These are phyloP conservation scores for Paramormyrops kingsleyae DNA, from an alignment of 2,113 vertebrate genomes.

Conservation along the genomic window DNA sequence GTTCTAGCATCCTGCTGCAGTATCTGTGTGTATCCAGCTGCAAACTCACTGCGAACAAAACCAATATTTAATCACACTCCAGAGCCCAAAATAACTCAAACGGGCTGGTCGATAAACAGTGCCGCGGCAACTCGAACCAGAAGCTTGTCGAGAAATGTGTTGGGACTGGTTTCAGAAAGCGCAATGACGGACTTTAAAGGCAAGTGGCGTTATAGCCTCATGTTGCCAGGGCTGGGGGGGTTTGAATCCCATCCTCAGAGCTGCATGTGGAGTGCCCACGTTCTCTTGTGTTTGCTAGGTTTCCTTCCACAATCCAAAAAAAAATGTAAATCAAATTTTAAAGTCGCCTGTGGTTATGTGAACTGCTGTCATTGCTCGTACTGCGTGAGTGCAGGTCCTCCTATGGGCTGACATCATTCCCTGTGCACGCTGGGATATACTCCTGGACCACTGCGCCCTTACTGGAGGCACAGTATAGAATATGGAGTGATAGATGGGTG, in stretches of 20 bases:
- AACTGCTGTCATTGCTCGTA: neutral
- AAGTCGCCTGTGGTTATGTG: neutral
- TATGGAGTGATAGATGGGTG: neutral
- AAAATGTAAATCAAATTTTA: neutral
- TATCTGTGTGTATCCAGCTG: constrained; percentile 1
- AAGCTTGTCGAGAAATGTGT: neutral
- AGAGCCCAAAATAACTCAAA: neutral
- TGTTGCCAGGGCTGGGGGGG: neutral
- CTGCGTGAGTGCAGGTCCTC: neutral
- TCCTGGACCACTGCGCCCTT: neutral
- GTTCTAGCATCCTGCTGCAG: neutral
- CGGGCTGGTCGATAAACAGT: neutral
- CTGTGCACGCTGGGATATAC: neutral
- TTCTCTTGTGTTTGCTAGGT: neutral
- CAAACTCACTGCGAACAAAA: constrained; percentile 26
- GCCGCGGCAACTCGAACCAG: neutral
- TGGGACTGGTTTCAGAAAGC: neutral
- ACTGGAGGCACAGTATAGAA: neutral
- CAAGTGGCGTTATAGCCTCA: neutral
- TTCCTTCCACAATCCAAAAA: neutral
- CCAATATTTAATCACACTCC: constrained; percentile 16
- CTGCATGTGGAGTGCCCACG: neutral
- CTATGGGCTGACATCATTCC: neutral
- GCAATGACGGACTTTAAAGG: neutral
- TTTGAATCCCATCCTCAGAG: neutral